These are phyloP conservation scores for Cepphus grylle DNA, from an alignment of 2,113 vertebrate species.

Conservation along the genomic window DNA sequence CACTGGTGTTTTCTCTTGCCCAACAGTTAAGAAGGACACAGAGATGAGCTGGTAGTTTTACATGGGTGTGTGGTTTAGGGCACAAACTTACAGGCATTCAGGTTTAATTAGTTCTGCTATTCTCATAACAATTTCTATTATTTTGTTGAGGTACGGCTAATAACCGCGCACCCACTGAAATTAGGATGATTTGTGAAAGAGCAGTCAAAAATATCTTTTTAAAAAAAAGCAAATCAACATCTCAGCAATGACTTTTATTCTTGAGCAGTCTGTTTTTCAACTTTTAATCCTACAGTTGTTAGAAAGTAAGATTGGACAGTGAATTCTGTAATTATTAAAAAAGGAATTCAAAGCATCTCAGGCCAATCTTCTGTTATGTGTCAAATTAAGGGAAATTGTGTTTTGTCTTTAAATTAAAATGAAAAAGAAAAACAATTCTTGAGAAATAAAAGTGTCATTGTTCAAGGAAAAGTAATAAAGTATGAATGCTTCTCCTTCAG, in stretches of 20 bases:
- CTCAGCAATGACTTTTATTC: neutral
- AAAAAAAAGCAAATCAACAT: neutral
- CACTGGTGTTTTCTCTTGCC: neutral
- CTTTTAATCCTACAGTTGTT: neutral
- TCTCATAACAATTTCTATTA: neutral
- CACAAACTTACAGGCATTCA: neutral
- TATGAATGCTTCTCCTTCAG: neutral
- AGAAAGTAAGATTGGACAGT: neutral
- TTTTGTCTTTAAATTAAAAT: slow-evolving; percentile 4
- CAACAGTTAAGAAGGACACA: neutral
- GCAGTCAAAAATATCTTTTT: neutral
- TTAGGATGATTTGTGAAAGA: neutral
- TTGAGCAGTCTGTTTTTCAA: neutral
- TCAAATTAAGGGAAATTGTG: slow-evolving; percentile 2
- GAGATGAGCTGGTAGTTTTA: neutral
- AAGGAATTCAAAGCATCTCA: neutral
- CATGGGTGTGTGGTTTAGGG: neutral
- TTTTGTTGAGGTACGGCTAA: neutral
- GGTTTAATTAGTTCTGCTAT: neutral
- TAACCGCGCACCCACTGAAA: neutral
- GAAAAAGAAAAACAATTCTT: neutral
- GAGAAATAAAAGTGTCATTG: slow-evolving; percentile 3
- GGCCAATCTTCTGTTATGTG: neutral
- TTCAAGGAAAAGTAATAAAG: slow-evolving; percentile 45
- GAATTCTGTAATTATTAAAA: slow-evolving; percentile 12